Conservation (phyloP, 2,797 vertebrate species). For the Limnodromus scolopaceus region DNA sequence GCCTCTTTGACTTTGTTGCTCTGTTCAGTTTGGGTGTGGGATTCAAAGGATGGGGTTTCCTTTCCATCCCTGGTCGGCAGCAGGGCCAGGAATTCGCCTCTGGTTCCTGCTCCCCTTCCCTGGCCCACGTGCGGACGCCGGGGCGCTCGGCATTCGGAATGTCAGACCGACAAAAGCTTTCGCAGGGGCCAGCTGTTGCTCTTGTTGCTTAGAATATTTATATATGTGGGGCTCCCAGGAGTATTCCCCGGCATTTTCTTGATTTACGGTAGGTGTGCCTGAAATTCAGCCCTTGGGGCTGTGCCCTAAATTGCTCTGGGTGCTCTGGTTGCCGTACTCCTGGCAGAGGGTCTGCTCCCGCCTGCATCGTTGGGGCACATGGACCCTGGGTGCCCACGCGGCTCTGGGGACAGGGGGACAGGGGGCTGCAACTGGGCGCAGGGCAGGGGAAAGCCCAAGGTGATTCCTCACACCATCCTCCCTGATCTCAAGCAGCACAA, state of each 20-base stretch:
- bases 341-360: fast-evolving
- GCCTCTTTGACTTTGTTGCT: neutral
- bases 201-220: neutral
- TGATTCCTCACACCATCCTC: neutral
- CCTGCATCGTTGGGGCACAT: fast-evolving
- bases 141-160: fast-evolving
- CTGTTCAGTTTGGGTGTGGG: neutral
- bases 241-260: neutral
- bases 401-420: neutral
- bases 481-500: neutral
- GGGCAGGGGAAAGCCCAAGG: neutral
- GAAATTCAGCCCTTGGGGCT: fast-evolving
- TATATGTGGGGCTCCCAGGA: neutral
- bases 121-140: fast-evolving
- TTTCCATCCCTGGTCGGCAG: neutral
- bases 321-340: neutral
- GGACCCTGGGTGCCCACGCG: fast-evolving
- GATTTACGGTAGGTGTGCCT: neutral
- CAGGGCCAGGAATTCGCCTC: fast-evolving
- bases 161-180: neutral
- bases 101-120: neutral
- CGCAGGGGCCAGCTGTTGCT: neutral
- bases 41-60: neutral
- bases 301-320: neutral
- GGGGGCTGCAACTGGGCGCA: neutral